These are phyloP conservation scores for Drosophila sordidapex DNA, from an alignment of 2,888 invertebrate genomes.

Conservation along the genomic window DNA sequence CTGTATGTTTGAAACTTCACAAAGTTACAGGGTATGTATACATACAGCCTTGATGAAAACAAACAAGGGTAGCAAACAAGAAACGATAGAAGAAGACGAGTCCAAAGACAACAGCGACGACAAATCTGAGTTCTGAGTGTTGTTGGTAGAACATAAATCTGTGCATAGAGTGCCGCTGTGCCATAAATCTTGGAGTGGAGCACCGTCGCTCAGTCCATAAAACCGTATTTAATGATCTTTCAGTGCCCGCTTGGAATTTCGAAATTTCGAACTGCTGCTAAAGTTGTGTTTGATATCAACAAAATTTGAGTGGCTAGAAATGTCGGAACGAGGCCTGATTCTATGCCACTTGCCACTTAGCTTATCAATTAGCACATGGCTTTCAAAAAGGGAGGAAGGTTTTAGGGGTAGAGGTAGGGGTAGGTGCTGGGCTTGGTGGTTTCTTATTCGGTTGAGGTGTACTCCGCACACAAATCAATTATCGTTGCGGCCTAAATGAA, in stretches of 20 bases:
- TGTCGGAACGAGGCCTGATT: constrained; percentile 33
- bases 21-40: constrained; percentile 4
- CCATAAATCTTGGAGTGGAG: constrained; percentile 66
- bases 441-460: neutral
- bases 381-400: neutral
- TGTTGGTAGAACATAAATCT: constrained; percentile 63
- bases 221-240: constrained; percentile 64
- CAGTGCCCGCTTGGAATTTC: constrained; percentile 33
- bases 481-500: constrained; percentile 30
- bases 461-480: constrained; percentile 55
- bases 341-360: constrained; percentile 78
- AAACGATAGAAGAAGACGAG: neutral
- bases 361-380: constrained; percentile 71
- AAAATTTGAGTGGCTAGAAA: constrained; percentile 18
- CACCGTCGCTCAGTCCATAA: constrained; percentile 63
- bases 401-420: neutral
- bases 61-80: constrained; percentile 24
- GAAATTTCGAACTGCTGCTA: constrained; percentile 16
- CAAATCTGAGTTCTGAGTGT: constrained; percentile 37
- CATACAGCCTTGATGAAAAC: constrained; percentile 14
- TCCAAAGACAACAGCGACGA: constrained; percentile 6
- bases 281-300: constrained; percentile 8
- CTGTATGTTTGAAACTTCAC: neutral
- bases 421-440: neutral
- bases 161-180: constrained; percentile 59